Evolutionary conservation across 2,888 invertebrate genomes (phyloP).

Genomic region (Leucophora obtusa): DNA sequence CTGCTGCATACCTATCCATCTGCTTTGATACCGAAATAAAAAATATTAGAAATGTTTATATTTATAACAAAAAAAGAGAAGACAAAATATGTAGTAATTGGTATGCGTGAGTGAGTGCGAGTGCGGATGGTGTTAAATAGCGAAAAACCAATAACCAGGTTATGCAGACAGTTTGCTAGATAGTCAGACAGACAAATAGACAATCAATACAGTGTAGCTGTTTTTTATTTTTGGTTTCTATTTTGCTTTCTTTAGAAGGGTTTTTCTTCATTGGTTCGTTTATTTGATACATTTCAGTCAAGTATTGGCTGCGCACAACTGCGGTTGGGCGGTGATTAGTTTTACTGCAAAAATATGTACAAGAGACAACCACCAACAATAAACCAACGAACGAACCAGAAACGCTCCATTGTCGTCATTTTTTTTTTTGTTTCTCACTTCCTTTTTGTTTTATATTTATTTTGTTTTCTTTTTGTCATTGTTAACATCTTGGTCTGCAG

Average conservation of each 20-base stretch:
- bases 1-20: too few relatives aligned
- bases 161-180: too few relatives aligned
- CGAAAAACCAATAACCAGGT: too few relatives aligned
- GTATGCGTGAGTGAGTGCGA: not conserved
- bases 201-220: not conserved
- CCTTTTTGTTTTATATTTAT: not conserved
- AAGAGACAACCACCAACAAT: conserved; percentile 12
- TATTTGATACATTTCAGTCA: conserved; percentile 14
- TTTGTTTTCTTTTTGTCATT: not conserved
- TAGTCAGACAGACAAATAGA: not conserved
- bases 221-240: not conserved
- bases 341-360: conserved; percentile 6
- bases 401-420: not conserved
- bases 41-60: too few relatives aligned
- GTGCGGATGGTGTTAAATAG: too few relatives aligned
- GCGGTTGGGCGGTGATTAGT: conserved; percentile 56
- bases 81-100: too few relatives aligned
- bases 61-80: too few relatives aligned
- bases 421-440: not conserved
- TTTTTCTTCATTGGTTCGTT: conserved; percentile 42
- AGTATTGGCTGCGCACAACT: conserved; percentile 45
- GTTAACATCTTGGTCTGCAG: not conserved
- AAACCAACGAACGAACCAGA: not conserved
- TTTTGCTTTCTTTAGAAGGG: conserved; percentile 12
- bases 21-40: too few relatives aligned